Evolutionary conservation across 2,888 invertebrate species (phyloP), one percentile per base, ranked within the genome.

Genomic region (Amphiduros pacificus): DNA sequence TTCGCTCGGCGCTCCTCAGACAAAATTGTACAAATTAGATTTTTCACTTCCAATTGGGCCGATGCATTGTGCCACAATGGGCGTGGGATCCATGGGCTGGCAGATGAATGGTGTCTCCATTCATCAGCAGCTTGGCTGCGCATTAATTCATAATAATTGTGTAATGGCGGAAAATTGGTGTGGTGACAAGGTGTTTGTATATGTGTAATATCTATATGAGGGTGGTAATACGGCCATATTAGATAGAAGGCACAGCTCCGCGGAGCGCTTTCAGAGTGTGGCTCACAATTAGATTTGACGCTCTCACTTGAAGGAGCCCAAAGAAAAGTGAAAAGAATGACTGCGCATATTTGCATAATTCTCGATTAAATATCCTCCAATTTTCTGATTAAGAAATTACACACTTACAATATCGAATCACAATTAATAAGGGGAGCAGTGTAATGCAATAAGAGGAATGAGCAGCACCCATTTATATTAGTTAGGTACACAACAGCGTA

Each of bases 331-430:
- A n/a, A n/a, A n/a, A n/a, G n/a, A n/a, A n/a, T n/a, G n/a, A n/a
- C 44, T 22, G 20, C 6, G 9, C 61, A 29, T 28, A 61, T 61
- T 61, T 61, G 55, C 61, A 61, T 61, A 61, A 61, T 61, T 55
- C 55, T 41, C 61, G 52, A 61, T 61, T 61, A 61, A 61, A 61
- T 61, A 50, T 61, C 50, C 36, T 52, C 61, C 61, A 55, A 61
- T 55, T 61, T 61, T 61, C 55, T 61, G 52, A 61, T 55, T 61
- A 61, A 61, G 44, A 61, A 61, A 61, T 61, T 61, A 61, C 55
- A 61, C 61, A 52, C 61, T 56, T 29, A 27, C 49, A 61, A 50
- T 55, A 55, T 61, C 61, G 61, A 61, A 61, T 61, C 61, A 61
- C 61, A 55, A 61, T 61, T 61, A 61, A 61, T 61, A 61, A 55